Conservation (phyloP, 2,888 invertebrate genomes). For the Byasa hedistus region DNA sequence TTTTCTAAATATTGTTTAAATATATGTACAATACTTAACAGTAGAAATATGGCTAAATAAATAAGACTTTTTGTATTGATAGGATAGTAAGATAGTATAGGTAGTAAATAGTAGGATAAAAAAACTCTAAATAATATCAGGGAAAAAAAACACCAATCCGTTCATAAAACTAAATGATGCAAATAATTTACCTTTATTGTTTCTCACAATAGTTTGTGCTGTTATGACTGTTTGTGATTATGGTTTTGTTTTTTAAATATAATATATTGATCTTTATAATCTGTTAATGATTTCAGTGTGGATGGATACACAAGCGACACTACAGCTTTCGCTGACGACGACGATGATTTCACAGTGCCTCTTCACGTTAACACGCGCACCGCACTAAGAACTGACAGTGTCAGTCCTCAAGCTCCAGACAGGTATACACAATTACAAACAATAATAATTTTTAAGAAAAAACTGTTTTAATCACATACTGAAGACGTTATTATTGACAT, state of each 20-base stretch:
- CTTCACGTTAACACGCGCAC: slow-evolving; percentile 83
- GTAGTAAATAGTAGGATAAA: too few relatives aligned
- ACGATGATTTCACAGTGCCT: slow-evolving; percentile 85
- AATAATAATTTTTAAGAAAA: neutral
- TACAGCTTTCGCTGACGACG: slow-evolving; percentile 88
- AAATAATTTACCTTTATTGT: too few relatives aligned
- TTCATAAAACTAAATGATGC: too few relatives aligned
- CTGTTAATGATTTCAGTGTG: slow-evolving; percentile 66
- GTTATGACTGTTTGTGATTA: too few relatives aligned
- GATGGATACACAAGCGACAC: slow-evolving; percentile 90
- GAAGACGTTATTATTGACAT: neutral
- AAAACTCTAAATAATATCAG: too few relatives aligned
- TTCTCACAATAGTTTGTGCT: too few relatives aligned
- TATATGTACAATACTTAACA: too few relatives aligned
- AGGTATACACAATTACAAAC: slow-evolving; percentile 47
- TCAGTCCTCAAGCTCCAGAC: slow-evolving; percentile 73
- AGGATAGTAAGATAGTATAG: too few relatives aligned
- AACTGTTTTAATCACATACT: neutral
- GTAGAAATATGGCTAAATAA: too few relatives aligned
- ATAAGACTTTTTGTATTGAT: too few relatives aligned
- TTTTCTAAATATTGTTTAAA: too few relatives aligned
- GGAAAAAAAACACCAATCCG: too few relatives aligned
- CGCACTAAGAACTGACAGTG: slow-evolving; percentile 63
- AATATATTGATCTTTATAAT: neutral
- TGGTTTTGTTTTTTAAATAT: neutral